A percentile compares a stretch with the other conserved stretches of the same genome.
These are phyloP conservation scores for Gibbula magus DNA, from an alignment of 2,888 invertebrate genomes.

Conservation along the genomic window DNA sequence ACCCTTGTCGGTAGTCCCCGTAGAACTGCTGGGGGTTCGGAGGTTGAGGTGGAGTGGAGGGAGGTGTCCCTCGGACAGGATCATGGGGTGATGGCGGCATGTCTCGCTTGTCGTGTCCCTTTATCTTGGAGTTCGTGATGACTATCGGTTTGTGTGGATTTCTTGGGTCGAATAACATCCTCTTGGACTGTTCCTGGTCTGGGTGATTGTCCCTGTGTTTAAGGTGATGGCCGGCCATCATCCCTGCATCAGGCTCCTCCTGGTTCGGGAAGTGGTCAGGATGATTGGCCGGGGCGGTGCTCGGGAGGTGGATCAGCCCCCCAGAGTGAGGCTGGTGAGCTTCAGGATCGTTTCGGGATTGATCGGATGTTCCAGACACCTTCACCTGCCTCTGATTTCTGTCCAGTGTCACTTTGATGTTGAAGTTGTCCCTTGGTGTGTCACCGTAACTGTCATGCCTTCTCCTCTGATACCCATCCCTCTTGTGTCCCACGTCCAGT, in stretches of 20 bases:
- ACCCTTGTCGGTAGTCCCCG: conserved; percentile 40
- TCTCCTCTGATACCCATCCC: conserved; percentile 23
- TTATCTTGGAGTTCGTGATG: conserved; percentile 47
- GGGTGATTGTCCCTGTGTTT: background rate
- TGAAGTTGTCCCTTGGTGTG: conserved; percentile 14
- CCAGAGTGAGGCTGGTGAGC: conserved; percentile 28
- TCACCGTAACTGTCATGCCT: conserved; percentile 19
- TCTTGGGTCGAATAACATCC: conserved; percentile 68
- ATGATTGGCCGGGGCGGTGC: background rate
- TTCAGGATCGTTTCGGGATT: background rate
- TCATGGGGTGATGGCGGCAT: conserved; percentile 23
- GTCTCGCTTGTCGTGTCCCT: conserved; percentile 56
- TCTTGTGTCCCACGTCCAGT: conserved; percentile 26
- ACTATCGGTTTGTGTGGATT: conserved; percentile 68
- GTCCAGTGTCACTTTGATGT: conserved; percentile 39
- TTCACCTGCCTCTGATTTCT: conserved; percentile 39
- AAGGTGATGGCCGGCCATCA: conserved; percentile 10
- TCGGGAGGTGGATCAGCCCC: conserved; percentile 33
- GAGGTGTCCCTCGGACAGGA: conserved; percentile 20
- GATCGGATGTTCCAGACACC: conserved; percentile 8
- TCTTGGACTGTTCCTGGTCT: conserved; percentile 37
- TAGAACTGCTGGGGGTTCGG: conserved; percentile 17
- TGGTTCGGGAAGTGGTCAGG: background rate
- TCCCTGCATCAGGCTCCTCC: conserved; percentile 7
- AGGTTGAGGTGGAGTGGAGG: conserved; percentile 26